Conservation (phyloP, 2,113 vertebrate species). For the Phyllostomus hastatus region DNA sequence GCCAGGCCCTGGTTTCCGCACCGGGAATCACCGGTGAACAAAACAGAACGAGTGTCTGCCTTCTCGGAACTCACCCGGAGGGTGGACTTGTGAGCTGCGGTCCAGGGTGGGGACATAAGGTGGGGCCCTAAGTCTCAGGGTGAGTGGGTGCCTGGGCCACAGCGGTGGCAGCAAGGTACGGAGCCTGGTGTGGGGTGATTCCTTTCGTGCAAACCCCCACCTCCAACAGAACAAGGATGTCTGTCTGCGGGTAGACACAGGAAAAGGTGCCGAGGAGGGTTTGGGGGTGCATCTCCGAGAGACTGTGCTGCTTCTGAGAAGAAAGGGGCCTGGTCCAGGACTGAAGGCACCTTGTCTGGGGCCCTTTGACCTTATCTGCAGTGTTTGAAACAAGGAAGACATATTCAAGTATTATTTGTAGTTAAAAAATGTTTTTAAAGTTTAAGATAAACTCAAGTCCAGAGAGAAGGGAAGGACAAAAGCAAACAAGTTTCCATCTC, state of each 20-base stretch:
- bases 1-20: background rate
- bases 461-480: constrained; percentile 13
- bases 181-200: background rate
- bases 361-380: background rate
- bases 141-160: background rate
- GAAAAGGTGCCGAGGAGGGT: background rate
- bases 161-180: background rate
- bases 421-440: background rate
- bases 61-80: background rate
- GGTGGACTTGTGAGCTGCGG: background rate
- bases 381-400: background rate
- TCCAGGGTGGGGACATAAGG: background rate
- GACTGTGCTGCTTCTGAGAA: background rate
- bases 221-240: too few species aligned
- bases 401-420: background rate
- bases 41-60: background rate
- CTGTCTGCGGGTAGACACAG: background rate
- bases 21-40: background rate
- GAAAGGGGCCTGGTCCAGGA: background rate
- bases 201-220: background rate
- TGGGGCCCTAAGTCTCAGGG: background rate
- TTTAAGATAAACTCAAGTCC: background rate
- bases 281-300: background rate
- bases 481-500: background rate
- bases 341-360: background rate